Conservation (phyloP, 2,888 invertebrate species). For the Anoplius nigerrimus region DNA sequence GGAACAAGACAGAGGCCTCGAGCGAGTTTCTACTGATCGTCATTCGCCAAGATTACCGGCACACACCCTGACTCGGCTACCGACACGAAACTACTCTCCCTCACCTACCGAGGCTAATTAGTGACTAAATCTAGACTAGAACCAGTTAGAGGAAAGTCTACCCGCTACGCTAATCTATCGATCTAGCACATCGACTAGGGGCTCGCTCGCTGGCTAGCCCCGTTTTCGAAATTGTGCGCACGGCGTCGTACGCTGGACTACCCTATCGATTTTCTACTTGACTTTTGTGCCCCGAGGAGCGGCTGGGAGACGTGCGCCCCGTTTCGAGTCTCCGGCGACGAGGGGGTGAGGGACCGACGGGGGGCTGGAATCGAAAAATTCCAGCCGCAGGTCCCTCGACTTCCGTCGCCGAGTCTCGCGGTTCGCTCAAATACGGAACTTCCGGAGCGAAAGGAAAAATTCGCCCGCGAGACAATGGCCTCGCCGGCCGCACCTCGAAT, state of each 20-base stretch:
- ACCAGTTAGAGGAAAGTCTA: constrained; percentile 33
- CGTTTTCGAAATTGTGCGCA: constrained; percentile 22
- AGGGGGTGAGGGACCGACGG: neutral
- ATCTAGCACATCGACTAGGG: constrained; percentile 42
- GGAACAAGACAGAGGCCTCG: no score
- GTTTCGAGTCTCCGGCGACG: neutral
- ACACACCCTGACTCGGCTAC: no score
- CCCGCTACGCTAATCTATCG: constrained; percentile 26
- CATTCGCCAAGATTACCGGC: no score
- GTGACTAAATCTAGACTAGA: constrained; percentile 40
- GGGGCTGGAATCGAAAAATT: no score
- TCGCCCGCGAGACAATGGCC: no score
- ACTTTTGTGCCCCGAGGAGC: constrained; percentile 34
- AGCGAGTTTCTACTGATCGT: no score
- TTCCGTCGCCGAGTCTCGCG: no score
- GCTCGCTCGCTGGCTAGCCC: constrained; percentile 11
- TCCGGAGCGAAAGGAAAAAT: no score
- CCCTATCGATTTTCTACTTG: constrained; percentile 31
- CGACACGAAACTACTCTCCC: constrained; percentile 3
- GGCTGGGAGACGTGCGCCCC: neutral
- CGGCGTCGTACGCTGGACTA: constrained; percentile 14
- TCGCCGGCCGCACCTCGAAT: constrained; percentile 25
- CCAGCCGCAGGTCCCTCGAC: no score
- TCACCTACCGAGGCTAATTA: constrained; percentile 2
- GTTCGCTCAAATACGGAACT: no score